Base-by-base conservation (phyloP, 1,140 invertebrate species). In the Patella vulgata region DNA sequence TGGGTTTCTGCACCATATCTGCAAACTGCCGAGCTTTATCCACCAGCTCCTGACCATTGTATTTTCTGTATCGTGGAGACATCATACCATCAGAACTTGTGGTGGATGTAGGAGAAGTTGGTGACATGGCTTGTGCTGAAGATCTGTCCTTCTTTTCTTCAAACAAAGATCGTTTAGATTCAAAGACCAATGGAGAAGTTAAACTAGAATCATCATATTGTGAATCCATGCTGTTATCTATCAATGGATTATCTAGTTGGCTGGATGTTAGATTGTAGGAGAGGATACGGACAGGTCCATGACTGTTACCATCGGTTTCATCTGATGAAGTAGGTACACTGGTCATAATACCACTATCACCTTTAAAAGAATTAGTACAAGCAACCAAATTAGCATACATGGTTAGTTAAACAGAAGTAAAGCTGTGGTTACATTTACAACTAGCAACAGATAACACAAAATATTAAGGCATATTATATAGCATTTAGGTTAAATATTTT, bases 1-100 rank as follows among this genome's bases (percentile, higher is more conserved):
- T 71, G n/a, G 72, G 72, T 40, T 65, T 69, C 57, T 75, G 73
- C 9, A 75, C 73, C 46, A 58, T 67, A n/a, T 75, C 73, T 25
- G 73, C 73, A 63, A 75, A 75, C 25, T 67, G 63, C 27, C 63
- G 61, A 3, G 70, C 70, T 39, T 70, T 71, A n/a, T 57, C 62
- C 59, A 75, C 53, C 23, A 71, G 59, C 50, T 75, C 67, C 33
- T 61, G 52, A 19, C 43, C 48, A 6, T 50, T 42, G 21, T 27
- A 36, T 36, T 36, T 36, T 12, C 50, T 47, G n/a, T 33, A 44
- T 17, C 51, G 44, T 9, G 57, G 63, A 5, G 57, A 54, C 54
- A 58, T 1, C 1, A 30, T 36, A 3, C 31, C 54, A 42, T 28
- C 14, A 9, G 48, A 27, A 23, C 31, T 39, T 2, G 33, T 8